Percentiles rank a stretch among this genome's conserved stretches.
Conservation (phyloP, 2,888 invertebrate species). For the Enoplolaimus lenunculus region DNA sequence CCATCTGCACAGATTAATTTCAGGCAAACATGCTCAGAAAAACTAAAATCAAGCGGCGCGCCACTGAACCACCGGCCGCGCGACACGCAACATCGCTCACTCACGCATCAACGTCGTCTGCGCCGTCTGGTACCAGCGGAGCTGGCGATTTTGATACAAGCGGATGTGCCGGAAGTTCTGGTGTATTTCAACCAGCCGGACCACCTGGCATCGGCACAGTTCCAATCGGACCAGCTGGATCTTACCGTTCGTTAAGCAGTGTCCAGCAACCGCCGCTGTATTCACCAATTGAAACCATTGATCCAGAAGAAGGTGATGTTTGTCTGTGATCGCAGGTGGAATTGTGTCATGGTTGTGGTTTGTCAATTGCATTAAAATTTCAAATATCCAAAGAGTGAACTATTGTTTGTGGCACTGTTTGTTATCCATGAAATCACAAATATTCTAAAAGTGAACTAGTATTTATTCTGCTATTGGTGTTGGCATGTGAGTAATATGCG, state of each 20-base stretch:
- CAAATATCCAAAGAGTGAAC: no score
- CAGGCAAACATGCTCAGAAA: slow-evolving; percentile 99
- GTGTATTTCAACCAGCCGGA: no score
- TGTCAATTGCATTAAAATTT: no score
- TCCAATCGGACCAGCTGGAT: neutral
- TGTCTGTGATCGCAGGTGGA: no score
- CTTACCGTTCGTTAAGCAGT: neutral
- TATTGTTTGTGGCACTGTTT: no score
- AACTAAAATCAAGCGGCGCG: slow-evolving; percentile 92
- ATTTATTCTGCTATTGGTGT: no score
- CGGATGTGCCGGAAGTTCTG: neutral
- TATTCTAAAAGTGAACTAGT: neutral
- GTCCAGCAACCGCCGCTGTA: neutral
- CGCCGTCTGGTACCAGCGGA: neutral
- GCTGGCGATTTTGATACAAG: neutral
- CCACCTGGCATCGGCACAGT: no score
- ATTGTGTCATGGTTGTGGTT: no score
- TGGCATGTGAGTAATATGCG: no score
- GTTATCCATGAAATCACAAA: no score
- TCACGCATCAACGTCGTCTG: neutral
- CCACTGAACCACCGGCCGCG: slow-evolving; percentile 48
- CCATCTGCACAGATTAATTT: no score
- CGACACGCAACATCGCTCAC: neutral
- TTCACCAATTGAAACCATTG: neutral
- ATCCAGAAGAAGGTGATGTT: neutral